Evolutionary conservation across 2,888 invertebrate genomes (phyloP).

Genomic region (Odontocerum albicorne): DNA sequence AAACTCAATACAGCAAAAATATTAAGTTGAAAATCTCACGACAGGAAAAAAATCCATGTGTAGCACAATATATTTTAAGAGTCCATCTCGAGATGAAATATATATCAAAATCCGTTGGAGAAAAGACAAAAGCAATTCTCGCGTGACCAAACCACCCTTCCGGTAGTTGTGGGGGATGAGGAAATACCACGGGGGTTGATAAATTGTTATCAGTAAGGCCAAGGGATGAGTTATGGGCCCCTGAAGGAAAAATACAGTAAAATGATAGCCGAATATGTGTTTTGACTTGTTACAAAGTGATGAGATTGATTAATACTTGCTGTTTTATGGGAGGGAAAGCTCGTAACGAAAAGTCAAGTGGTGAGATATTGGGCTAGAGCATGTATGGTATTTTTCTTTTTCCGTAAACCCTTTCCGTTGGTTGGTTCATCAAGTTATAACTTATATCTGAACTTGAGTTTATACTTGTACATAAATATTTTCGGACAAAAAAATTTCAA

Average conservation of each 20-base stretch:
- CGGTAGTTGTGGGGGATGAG: not conserved
- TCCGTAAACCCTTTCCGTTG: too few species aligned
- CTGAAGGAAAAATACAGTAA: not conserved
- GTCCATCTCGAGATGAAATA: constrained; percentile 3
- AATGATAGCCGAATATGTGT: not conserved
- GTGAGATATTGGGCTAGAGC: too few species aligned
- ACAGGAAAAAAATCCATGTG: too few species aligned
- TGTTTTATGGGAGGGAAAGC: too few species aligned
- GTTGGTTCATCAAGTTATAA: too few species aligned
- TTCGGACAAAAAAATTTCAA: too few species aligned
- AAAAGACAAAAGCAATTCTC: constrained; percentile 11
- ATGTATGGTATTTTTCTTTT: too few species aligned
- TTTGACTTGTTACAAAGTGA: not conserved
- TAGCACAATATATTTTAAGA: not conserved
- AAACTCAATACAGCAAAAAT: too few species aligned
- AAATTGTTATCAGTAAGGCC: constrained; percentile 28
- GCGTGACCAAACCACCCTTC: not conserved
- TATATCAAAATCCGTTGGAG: not conserved
- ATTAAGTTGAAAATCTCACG: too few species aligned
- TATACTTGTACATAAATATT: too few species aligned
- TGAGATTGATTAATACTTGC: not conserved
- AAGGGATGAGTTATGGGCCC: constrained; percentile 24
- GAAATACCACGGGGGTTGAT: constrained; percentile 23
- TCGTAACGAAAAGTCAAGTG: too few species aligned
- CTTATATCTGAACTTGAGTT: too few species aligned